Evolutionary conservation across 2,797 vertebrate species (phyloP).

Genomic region (Ciconia nigra): DNA sequence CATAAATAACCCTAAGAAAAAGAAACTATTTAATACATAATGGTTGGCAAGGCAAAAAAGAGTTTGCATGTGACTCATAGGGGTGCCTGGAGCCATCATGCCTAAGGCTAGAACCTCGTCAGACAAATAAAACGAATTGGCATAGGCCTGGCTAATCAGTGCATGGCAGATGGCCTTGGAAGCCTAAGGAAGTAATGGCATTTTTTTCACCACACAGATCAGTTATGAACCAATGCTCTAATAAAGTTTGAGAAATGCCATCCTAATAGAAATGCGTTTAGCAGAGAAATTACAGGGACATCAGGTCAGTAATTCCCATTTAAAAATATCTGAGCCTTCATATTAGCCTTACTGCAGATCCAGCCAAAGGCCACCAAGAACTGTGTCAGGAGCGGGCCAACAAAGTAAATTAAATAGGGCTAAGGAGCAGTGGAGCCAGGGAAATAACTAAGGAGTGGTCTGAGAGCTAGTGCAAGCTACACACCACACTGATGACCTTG

Average conservation of each 20-base stretch:
- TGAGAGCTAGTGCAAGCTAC: neutral
- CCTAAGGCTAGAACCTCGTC: neutral
- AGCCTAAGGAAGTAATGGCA: neutral
- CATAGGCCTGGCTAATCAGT: neutral
- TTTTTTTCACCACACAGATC: neutral
- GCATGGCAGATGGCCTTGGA: neutral
- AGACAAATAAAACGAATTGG: neutral
- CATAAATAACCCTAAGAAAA: constrained; percentile 90
- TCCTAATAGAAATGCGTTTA: neutral
- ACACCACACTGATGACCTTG: neutral
- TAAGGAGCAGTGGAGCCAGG: neutral
- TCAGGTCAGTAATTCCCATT: neutral
- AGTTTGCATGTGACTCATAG: neutral
- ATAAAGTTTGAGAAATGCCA: neutral
- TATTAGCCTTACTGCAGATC: neutral
- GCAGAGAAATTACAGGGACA: neutral
- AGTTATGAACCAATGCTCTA: neutral
- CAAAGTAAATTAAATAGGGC: neutral
- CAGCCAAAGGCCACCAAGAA: neutral
- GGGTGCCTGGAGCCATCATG: neutral
- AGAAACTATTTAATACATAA: constrained; percentile 1
- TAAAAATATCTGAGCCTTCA: neutral
- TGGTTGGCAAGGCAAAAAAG: neutral
- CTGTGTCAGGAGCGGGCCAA: neutral
- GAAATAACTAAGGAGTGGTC: neutral